Evolutionary conservation across 1,140 invertebrate species (phyloP), one percentile per base, ranked within the genome.

Genomic region (Centruroides sculpturatus): DNA sequence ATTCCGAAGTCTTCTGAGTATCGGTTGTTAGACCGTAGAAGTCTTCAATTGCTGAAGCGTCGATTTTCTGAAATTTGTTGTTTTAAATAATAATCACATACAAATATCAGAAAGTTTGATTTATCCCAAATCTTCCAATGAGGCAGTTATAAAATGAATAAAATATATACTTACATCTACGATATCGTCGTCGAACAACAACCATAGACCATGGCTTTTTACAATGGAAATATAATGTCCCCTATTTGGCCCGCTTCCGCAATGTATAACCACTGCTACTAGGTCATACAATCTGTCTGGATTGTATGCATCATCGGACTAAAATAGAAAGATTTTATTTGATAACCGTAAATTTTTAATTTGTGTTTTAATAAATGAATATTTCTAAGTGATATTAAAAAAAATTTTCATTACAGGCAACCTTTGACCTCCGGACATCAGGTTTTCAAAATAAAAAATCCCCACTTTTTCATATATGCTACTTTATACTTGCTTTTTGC

Each of bases 161-260:
- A 41, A 6, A 41, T 60, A 35, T 8, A 35, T 48, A 84, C 87
- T 86, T 81, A 96, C 92, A 81, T 99, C 95, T 61, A 99, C 96
- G 83, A 98, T 92, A 75, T 99, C 97, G 78, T 99, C 96, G 76
- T 99, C 97, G 79, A 99, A 99, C 2, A 99, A 81, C 64, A 99
- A 79, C 97, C 96, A 99, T 74, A 97, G 93, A 46, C 94, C 92
- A 77, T 98, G 92, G 74, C 92, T 96, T 77, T 99, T 99, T 36
- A 99, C 96, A 75, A 99, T 95, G 73, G 91, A 97, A 75, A 99
- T 99, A 76, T 99, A 99, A 77, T 99, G 97, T 49, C 97, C 97
- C 65, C 97, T 80, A 78, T 99, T 99, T 66, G 95, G 93, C 55
- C 95, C 95, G 67, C 90, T 96, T 59, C 97, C 97, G 79, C 96